Conservation (phyloP, 2,888 invertebrate genomes). For the Magallana nippona region DNA sequence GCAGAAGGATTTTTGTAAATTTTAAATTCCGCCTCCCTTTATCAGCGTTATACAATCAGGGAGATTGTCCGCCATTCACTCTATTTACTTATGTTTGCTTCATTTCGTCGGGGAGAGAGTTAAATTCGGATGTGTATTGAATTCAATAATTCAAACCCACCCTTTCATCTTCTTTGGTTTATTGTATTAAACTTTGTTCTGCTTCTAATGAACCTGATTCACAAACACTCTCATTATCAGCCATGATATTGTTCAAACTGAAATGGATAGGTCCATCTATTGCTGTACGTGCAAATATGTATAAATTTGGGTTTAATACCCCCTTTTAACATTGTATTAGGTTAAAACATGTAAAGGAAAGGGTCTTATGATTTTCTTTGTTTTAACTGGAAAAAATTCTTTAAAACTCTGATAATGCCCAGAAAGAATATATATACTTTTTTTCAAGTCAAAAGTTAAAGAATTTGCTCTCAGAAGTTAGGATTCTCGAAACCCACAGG, state of each 20-base stretch:
- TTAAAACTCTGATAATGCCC: too few relatives aligned
- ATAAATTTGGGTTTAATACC: background rate
- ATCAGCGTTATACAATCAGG: background rate
- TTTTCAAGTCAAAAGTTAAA: too few relatives aligned
- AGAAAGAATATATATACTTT: too few relatives aligned
- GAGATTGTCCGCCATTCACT: background rate
- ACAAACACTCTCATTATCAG: constrained; percentile 7
- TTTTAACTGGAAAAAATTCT: too few relatives aligned
- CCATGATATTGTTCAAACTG: background rate
- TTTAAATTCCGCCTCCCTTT: constrained; percentile 11
- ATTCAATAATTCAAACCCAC: constrained; percentile 15
- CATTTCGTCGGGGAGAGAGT: background rate
- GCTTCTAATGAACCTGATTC: background rate
- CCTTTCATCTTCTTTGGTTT: constrained; percentile 14
- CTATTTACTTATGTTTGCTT: constrained; percentile 14
- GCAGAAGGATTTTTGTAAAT: constrained; percentile 22
- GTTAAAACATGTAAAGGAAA: background rate
- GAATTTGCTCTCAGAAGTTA: too few relatives aligned
- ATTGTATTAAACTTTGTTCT: background rate
- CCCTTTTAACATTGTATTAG: background rate
- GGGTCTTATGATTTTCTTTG: too few relatives aligned
- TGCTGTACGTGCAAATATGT: background rate
- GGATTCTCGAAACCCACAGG: too few relatives aligned
- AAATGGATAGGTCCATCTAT: background rate
- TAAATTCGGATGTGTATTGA: constrained; percentile 15